A percentile compares a stretch with the other conserved stretches of the same genome.
These are phyloP conservation scores for Brevimyrus niger DNA, from an alignment of 2,113 vertebrate species.

Conservation along the genomic window DNA sequence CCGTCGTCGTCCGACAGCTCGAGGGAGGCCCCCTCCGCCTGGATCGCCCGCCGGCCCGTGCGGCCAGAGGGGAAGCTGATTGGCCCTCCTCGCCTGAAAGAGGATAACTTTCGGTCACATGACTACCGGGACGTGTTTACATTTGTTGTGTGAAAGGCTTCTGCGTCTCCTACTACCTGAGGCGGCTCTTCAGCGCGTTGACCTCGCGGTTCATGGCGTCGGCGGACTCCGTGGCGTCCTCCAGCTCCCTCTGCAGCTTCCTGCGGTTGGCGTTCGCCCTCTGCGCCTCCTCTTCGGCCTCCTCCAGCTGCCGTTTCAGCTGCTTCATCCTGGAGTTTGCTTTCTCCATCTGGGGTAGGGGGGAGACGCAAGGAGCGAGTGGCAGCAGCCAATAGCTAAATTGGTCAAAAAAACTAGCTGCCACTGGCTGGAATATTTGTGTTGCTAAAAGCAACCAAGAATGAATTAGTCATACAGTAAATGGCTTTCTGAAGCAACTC, in stretches of 20 bases:
- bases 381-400: neutral
- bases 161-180: constrained; percentile 61
- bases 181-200: constrained; percentile 89
- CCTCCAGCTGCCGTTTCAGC: constrained; percentile 91
- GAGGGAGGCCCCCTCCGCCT: constrained; percentile 80
- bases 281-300: constrained; percentile 84
- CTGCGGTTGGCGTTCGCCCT: constrained; percentile 86
- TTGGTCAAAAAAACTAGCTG: neutral
- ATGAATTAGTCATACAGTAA: neutral
- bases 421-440: neutral
- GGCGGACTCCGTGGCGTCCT: constrained; percentile 84
- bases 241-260: constrained; percentile 92
- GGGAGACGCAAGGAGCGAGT: neutral
- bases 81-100: constrained; percentile 72
- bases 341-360: constrained; percentile 78
- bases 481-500: neutral
- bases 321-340: constrained; percentile 92
- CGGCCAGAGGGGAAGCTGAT: constrained; percentile 83
- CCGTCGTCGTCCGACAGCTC: constrained; percentile 86
- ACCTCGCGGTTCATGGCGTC: constrained; percentile 88
- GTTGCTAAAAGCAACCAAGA: neutral
- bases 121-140: neutral
- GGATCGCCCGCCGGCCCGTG: constrained; percentile 80
- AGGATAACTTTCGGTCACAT: neutral
- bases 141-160: neutral